Base-by-base conservation (phyloP, 2,888 invertebrate genomes). In the Athripsodes cinereus region DNA sequence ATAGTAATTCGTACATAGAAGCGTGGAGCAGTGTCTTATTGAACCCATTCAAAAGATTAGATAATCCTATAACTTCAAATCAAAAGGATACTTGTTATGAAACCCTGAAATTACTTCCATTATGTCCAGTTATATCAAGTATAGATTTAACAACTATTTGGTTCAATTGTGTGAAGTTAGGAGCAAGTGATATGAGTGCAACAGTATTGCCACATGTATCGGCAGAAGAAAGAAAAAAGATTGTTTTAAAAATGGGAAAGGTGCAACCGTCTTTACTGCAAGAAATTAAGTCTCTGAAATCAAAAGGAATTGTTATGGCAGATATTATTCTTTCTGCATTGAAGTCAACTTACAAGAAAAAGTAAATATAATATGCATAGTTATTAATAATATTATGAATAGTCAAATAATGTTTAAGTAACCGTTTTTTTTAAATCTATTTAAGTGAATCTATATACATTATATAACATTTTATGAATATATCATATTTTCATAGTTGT, bases 201-300 rank as follows among this genome's bases (percentile, higher is more conserved):
- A 69, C 78, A 65, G 67, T 77, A 60, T 67, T 79, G 65, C 79
- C 79, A 11, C 78, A 78, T 58, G 74, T 78, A 71, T 72, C 74
- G 20, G 65, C 69, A 8, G 66, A 74, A 67, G 70, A 71, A 35
- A 70, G 78, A 53, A 70, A 73, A 53, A 71, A 73, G 65, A 69
- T 70, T 16, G 66, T 78, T 63, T 60, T 64, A 16, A 78, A 78
- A 66, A 66, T 78, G 13, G 69, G 74, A 55, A 76, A 73, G 71
- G 72, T 78, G 60, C 76, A 78, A 53, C 49, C 59, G 1, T 61
- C 61, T 8, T 40, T 55, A n/a, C 22, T 61, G 18, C 58, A 60
- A 51, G 61, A 63, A 21, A 53, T 63, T 21, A 63, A 63, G 40
- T 22, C 52, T 10, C 20, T 63, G 11, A 63, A 61, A 56, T 58